Conservation (phyloP, 2,797 vertebrate genomes). For the Sparidentex hasta region DNA sequence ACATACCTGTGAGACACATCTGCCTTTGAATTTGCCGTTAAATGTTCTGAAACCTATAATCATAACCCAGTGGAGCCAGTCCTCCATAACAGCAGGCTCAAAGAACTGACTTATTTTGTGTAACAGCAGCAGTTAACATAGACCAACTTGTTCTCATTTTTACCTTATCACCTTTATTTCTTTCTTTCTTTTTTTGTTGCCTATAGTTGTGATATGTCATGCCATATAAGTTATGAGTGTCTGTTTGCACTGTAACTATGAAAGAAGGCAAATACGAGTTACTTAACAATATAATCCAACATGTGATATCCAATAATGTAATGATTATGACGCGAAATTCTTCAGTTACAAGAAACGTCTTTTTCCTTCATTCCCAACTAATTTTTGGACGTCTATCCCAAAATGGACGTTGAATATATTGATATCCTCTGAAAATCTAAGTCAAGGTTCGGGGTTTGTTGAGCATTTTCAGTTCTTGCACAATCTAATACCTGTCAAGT, state of each 20-base stretch:
- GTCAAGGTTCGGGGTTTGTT: not conserved
- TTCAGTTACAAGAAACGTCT: not conserved
- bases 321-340: not conserved
- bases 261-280: not conserved
- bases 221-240: not conserved
- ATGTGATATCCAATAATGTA: too few relatives aligned
- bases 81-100: too few relatives aligned
- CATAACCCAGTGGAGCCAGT: too few relatives aligned
- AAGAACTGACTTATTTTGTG: too few relatives aligned
- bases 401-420: too few relatives aligned
- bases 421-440: too few relatives aligned
- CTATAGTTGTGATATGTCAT: not conserved
- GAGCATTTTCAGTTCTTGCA: not conserved
- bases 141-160: too few relatives aligned
- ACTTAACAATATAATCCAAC: not conserved
- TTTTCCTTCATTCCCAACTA: not conserved
- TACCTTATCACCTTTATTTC: too few relatives aligned
- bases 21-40: too few relatives aligned
- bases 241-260: not conserved
- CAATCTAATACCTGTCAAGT: constrained; percentile 90
- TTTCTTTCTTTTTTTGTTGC: not conserved
- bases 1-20: too few relatives aligned
- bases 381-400: not conserved
- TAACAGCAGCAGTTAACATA: too few relatives aligned
- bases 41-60: too few relatives aligned